phyloP scores from a whole-genome alignment of 2,888 invertebrate genomes.

The Caenorhabditis plicata region DNA sequence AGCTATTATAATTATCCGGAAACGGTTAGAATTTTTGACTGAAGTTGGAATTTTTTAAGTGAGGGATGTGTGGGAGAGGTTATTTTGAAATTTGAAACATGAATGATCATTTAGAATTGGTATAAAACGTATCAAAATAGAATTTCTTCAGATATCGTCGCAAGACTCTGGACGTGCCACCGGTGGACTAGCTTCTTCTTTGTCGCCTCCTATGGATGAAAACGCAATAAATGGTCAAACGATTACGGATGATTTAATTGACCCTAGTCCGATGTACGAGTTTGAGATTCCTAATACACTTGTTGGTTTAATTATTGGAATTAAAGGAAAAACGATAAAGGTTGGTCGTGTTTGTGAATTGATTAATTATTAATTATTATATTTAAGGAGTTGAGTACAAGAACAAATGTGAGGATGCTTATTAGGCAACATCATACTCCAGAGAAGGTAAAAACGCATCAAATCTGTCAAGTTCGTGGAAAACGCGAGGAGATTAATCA shows the following conservation, averaged over 20 bases:
- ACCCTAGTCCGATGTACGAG: slow-evolving; percentile 62
- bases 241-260: slow-evolving; percentile 11
- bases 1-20: slow-evolving; percentile 18
- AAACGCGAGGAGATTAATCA: slow-evolving; percentile 64
- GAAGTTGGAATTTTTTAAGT: background rate
- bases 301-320: slow-evolving; percentile 65
- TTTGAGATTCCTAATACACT: slow-evolving; percentile 66
- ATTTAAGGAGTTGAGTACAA: slow-evolving; percentile 57
- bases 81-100: background rate
- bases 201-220: slow-evolving; percentile 49
- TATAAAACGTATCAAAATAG: background rate
- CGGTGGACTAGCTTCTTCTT: slow-evolving; percentile 50
- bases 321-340: slow-evolving; percentile 65
- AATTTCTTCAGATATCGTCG: slow-evolving; percentile 52
- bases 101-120: background rate
- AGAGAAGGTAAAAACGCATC: slow-evolving; percentile 59
- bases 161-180: slow-evolving; percentile 63
- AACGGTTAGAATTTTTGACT: slow-evolving; percentile 14
- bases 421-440: slow-evolving; percentile 61
- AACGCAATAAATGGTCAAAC: slow-evolving; percentile 1
- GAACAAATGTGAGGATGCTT: slow-evolving; percentile 62
- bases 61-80: background rate
- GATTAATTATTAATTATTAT: background rate
- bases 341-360: slow-evolving; percentile 66
- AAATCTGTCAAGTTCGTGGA: slow-evolving; percentile 64